Base-by-base conservation (phyloP, 2,888 invertebrate species). In the Taphrorychus bicolor region DNA sequence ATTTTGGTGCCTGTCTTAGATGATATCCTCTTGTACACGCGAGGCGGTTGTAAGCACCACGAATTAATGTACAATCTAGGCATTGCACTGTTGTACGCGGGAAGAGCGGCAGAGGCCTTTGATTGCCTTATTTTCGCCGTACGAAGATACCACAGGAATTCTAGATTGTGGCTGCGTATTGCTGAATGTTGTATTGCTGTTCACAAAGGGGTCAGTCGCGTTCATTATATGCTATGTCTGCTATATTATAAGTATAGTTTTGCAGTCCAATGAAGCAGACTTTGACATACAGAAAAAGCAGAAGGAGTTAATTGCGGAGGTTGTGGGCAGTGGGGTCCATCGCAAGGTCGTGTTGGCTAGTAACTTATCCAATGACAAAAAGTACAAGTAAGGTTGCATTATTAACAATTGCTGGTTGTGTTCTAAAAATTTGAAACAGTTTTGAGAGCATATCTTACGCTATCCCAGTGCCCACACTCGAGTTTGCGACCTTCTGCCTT, bases 81-180 rank as follows among this genome's bases (percentile, higher is more conserved):
- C 0, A 86, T 97, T 60, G 88, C 93, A 16, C 84, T 96, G 75
- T 85, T 98, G 45, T 91, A 93, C 77, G 89, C 93, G 24, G 91
- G 91, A 61, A 89, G 93, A 74, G 89, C 94, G 0, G 85, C 87
- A 69, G 91, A 92, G 76, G 97, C 98, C 0, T 97, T 98, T 82
- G 95, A 95, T 77, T 95, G 94, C 80, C 87, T 97, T 48, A 89
- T 94, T 11, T 91, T 95, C 81, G 93, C 93, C 2, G 89, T 94
- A 0, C 89, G 94, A 71, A 88, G 92, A 65, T 94, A 92, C 77
- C 94, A 93, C 70, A 91, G 91, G 74, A 97, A 96, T 82, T 93
- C 97, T 2, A 86, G 93, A 62, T 86, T 98, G 42, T 98, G 98
- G 97, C 84, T 96, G 64, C 87, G 97, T 75, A 85, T 98, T 76